Conservation (phyloP, 2,113 vertebrate species). For the Lucifuga dentata region DNA sequence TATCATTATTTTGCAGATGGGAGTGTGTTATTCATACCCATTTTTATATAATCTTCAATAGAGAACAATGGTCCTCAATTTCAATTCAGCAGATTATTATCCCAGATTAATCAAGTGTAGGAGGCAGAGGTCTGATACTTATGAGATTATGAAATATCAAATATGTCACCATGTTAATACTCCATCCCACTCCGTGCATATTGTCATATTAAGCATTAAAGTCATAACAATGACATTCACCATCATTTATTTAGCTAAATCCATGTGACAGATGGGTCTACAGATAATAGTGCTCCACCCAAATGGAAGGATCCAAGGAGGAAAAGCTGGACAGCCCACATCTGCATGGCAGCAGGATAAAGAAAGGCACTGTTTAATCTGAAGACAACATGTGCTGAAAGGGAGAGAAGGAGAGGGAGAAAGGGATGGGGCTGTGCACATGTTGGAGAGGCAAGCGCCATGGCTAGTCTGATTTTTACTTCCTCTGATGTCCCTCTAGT, state of each 20-base stretch:
- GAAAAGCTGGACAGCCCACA: slow-evolving; percentile 23
- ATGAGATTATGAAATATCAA: slow-evolving; percentile 78
- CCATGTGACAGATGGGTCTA: slow-evolving; percentile 74
- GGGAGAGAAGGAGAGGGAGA: not conserved
- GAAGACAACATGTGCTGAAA: slow-evolving; percentile 55
- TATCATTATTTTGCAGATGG: not conserved
- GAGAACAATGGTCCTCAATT: slow-evolving; percentile 33
- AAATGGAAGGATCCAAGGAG: slow-evolving; percentile 55
- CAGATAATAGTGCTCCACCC: slow-evolving; percentile 62
- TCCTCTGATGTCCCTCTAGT: slow-evolving; percentile 26
- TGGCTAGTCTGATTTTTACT: slow-evolving; percentile 5
- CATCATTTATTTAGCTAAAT: slow-evolving; percentile 71
- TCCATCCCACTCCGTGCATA: slow-evolving; percentile 66
- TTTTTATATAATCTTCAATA: slow-evolving; percentile 50
- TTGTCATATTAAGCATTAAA: slow-evolving; percentile 73
- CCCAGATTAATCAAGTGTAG: slow-evolving; percentile 70
- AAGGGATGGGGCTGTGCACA: not conserved
- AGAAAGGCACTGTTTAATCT: slow-evolving; percentile 66
- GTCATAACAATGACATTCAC: slow-evolving; percentile 78
- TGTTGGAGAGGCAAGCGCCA: not conserved
- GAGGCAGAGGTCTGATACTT: slow-evolving; percentile 60
- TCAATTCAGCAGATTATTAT: slow-evolving; percentile 66
- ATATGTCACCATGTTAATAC: slow-evolving; percentile 67
- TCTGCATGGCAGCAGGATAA: slow-evolving; percentile 63
- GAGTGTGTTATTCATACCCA: slow-evolving; percentile 12